phyloP scores from a whole-genome alignment of 2,797 vertebrate species.

The Apogon hyalosoma region DNA sequence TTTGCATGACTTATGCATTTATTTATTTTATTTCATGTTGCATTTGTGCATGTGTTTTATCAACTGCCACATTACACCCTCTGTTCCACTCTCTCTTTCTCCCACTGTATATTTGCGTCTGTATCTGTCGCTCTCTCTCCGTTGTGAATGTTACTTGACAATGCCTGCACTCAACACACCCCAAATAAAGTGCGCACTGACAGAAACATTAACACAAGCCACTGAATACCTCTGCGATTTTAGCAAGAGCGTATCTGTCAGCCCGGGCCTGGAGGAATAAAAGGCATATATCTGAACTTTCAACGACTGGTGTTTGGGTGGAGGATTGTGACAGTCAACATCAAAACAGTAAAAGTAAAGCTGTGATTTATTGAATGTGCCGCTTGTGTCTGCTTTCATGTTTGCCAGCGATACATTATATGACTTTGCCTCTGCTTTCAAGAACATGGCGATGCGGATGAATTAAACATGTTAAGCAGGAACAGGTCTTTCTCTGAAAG shows the following conservation, averaged over 20 bases:
- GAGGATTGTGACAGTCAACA: conserved; percentile 76
- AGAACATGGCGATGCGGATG: conserved; percentile 71
- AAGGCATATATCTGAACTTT: conserved; percentile 75
- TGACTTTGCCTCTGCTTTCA: conserved; percentile 72
- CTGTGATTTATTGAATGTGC: conserved; percentile 78
- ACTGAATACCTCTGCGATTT: conserved; percentile 74
- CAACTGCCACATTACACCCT: conserved; percentile 18
- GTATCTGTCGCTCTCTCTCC: conserved; percentile 52
- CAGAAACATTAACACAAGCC: conserved; percentile 78
- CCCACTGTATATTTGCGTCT: conserved; percentile 20
- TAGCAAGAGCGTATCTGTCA: conserved; percentile 67
- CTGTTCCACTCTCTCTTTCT: not conserved
- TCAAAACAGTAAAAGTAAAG: conserved; percentile 76
- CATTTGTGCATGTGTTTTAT: conserved; percentile 27
- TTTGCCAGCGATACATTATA: conserved; percentile 75
- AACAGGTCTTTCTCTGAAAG: conserved; percentile 78
- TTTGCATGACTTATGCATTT: too few relatives aligned
- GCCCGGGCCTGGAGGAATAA: conserved; percentile 63
- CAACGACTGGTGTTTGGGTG: conserved; percentile 60
- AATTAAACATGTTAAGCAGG: conserved; percentile 82
- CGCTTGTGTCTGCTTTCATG: conserved; percentile 74
- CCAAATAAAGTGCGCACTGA: conserved; percentile 74
- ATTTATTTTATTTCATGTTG: not conserved
- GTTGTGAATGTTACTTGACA: conserved; percentile 66
- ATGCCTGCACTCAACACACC: conserved; percentile 67